Evolutionary conservation across 2,113 vertebrate species (phyloP).

Genomic region (Danionella cerebrum): DNA sequence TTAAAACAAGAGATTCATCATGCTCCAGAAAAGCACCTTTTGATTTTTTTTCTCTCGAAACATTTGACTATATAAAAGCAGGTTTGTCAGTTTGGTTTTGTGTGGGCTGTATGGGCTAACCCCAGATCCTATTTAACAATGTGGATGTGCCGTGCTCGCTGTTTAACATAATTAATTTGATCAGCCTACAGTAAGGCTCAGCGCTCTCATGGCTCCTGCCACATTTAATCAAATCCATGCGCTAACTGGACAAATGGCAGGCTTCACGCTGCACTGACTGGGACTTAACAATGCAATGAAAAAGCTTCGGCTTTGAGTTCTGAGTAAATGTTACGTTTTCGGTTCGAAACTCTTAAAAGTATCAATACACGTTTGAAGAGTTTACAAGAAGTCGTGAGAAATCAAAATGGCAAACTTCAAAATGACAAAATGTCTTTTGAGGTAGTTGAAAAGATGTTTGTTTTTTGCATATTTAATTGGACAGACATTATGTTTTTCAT

Average conservation of each 20-base stretch:
- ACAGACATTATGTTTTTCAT: constrained; percentile 48
- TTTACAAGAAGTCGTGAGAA: neutral
- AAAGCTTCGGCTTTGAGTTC: too few relatives aligned
- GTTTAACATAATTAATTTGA: constrained; percentile 84
- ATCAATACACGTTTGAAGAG: neutral
- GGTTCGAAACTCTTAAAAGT: neutral
- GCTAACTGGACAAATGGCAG: constrained; percentile 34
- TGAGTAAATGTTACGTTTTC: neutral
- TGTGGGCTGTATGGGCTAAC: constrained; percentile 26
- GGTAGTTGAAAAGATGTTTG: constrained; percentile 17
- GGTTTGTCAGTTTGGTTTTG: neutral
- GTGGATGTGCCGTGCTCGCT: constrained; percentile 52
- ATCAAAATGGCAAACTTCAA: constrained; percentile 21
- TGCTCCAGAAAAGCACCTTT: too few relatives aligned
- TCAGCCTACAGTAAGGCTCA: constrained; percentile 52
- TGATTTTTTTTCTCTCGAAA: too few relatives aligned
- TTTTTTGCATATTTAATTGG: constrained; percentile 46
- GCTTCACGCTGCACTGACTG: constrained; percentile 9
- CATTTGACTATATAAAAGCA: too few relatives aligned
- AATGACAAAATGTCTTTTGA: constrained; percentile 5
- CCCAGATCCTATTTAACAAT: constrained; percentile 50
- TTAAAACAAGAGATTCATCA: too few relatives aligned
- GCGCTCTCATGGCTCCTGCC: constrained; percentile 50
- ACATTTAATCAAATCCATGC: constrained; percentile 50
- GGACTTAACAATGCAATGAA: neutral